These are phyloP conservation scores for Ceratina australensis DNA, from an alignment of 1,140 invertebrate species.

Conservation along the genomic window DNA sequence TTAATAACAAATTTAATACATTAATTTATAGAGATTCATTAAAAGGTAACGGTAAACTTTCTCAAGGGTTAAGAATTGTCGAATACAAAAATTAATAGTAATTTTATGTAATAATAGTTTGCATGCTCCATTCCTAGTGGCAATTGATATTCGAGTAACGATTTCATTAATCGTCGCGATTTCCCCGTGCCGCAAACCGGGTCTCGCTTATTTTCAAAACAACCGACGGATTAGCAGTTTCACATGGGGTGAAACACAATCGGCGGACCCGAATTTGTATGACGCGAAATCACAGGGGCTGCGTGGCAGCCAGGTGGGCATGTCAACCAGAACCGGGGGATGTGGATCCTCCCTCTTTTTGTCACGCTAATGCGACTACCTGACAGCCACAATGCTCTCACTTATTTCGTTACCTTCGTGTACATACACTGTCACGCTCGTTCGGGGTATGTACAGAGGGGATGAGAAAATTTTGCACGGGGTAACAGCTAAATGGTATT, in stretches of 20 bases:
- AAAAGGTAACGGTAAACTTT: too few species aligned
- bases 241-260: slow-evolving; percentile 31
- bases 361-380: slow-evolving; percentile 62
- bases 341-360: slow-evolving; percentile 45
- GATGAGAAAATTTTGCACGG: background rate
- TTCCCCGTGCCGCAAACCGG: background rate
- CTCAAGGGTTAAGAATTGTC: too few species aligned
- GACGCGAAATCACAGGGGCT: slow-evolving; percentile 12
- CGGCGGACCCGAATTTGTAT: background rate
- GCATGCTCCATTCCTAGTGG: too few species aligned
- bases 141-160: too few species aligned
- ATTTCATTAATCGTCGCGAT: too few species aligned
- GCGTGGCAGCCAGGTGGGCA: slow-evolving; percentile 49
- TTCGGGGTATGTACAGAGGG: background rate
- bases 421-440: slow-evolving; percentile 16
- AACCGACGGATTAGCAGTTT: slow-evolving; percentile 59
- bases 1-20: too few species aligned
- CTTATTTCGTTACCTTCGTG: slow-evolving; percentile 61
- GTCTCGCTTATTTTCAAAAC: slow-evolving; percentile 61
- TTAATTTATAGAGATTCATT: too few species aligned
- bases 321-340: slow-evolving; percentile 50
- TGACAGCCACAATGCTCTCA: slow-evolving; percentile 59
- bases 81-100: too few species aligned
- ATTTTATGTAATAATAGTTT: too few species aligned
- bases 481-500: background rate